These are phyloP conservation scores for Podarcis lilfordi DNA, from an alignment of 2,797 vertebrate genomes.

Conservation along the genomic window DNA sequence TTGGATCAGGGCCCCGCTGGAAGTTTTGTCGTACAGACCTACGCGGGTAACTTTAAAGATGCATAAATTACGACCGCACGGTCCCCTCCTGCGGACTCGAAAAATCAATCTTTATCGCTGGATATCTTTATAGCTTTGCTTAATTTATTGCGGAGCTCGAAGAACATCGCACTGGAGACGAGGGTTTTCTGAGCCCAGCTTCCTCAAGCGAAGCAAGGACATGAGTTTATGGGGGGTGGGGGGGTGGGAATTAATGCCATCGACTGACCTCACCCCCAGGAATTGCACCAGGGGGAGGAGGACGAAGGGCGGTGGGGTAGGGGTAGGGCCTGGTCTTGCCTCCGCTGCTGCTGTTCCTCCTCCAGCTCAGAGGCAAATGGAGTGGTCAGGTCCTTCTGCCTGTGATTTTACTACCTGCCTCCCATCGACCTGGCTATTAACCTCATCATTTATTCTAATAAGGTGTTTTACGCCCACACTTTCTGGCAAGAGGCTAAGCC, in stretches of 20 bases:
- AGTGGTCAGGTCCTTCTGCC: too few relatives aligned
- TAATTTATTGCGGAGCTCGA: background rate
- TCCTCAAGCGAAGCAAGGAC: background rate
- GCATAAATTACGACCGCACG: background rate
- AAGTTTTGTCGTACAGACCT: background rate
- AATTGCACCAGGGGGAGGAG: background rate
- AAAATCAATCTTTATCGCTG: constrained; percentile 8
- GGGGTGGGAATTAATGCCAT: too few relatives aligned
- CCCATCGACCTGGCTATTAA: background rate
- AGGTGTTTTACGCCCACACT: background rate
- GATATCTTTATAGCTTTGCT: background rate
- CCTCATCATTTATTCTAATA: background rate
- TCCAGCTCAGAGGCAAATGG: background rate
- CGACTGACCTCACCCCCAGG: background rate
- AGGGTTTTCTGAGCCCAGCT: background rate
- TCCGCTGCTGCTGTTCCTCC: too few relatives aligned
- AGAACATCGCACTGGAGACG: background rate
- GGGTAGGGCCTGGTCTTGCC: background rate
- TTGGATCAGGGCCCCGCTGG: too few relatives aligned
- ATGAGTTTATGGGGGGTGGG: background rate
- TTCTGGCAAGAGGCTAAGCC: background rate
- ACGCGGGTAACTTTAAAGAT: background rate
- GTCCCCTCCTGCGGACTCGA: background rate
- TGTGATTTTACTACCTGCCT: background rate
- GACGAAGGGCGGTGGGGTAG: too few relatives aligned